Evolutionary conservation across 53 echinoderm and acorn worm genomes (phyloP).

Genomic region (Crossaster papposus): DNA sequence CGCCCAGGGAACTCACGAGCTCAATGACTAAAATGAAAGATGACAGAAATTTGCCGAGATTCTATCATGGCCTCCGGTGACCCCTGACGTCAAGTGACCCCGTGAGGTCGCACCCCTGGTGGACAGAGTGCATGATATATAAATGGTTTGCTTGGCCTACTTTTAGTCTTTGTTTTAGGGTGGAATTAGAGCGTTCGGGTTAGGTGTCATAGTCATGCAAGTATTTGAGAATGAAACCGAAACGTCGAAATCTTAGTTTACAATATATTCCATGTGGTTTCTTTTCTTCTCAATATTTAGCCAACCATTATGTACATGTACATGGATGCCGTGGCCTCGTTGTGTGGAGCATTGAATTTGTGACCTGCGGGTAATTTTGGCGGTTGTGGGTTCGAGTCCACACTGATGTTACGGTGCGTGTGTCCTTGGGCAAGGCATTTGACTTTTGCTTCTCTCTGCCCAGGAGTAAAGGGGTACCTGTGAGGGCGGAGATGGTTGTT

Average conservation of each 20-base stretch:
- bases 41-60: background rate
- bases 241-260: background rate
- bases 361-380: too few relatives aligned
- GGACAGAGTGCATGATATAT: background rate
- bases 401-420: too few relatives aligned
- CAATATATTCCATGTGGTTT: too few relatives aligned
- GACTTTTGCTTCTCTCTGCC: too few relatives aligned
- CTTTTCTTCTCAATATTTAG: too few relatives aligned
- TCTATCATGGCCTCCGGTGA: background rate
- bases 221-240: background rate
- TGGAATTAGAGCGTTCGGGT: background rate
- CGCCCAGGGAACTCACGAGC: background rate
- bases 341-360: too few relatives aligned
- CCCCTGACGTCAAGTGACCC: background rate
- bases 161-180: background rate
- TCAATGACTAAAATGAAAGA: constrained; percentile 13
- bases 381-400: too few relatives aligned
- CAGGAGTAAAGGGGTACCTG: too few relatives aligned
- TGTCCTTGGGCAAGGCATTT: too few relatives aligned
- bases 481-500: too few relatives aligned
- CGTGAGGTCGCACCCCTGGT: background rate
- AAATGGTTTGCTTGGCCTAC: constrained; percentile 3
- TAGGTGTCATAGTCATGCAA: background rate
- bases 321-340: too few relatives aligned
- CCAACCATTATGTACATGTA: too few relatives aligned